Base-by-base conservation (phyloP, 2,888 invertebrate species). In the Macropis europaea region DNA sequence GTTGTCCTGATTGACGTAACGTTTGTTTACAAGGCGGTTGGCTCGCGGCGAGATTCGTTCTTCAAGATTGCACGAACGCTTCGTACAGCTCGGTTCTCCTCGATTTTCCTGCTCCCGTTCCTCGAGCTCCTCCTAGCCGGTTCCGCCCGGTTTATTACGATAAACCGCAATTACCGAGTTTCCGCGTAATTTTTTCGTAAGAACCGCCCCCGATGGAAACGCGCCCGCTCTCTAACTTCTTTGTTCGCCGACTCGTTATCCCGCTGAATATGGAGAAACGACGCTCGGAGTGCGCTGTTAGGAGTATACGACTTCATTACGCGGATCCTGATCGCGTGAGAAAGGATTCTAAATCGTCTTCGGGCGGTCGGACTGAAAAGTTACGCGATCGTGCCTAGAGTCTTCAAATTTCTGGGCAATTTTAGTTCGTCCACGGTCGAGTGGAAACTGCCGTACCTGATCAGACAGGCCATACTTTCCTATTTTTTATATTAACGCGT, bases 1-100 rank as follows among this genome's bases (percentile, higher is more conserved):
- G 43, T 57, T 69, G 64, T 38, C 56, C 64, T 36, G 66, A 52
- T 59, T 59, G 67, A 66, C 69, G 66, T 57, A 68, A 68, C 48
- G 47, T 68, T 68, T 68, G 67, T 68, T 68, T 68, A 68, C 67
- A 47, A 19, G 53, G 17, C 28, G 36, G 50, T 7, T 34, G 17
- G 62, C 62, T 62, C 43, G 43, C 60, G 30, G 30, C 45, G 17
- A 26, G 50, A 61, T 38, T 52, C 45, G 43, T 19, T 28, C 28
- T 0, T 13, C 11, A 13, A n/a, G 53, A 40, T 28, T 17, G 6
- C 48, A n/a, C 11, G 32, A 32, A 2, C n/a, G 9, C 11, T 7
- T 19, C 26, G 6, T 19, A 1, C 13, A 5, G 13, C 19, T 13
- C 1, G n/a, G n/a, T 4, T 13, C 13, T 3, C 24, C 19, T 3